Evolutionary conservation across 2,113 vertebrate species (phyloP), one percentile per base, ranked within the genome.

Genomic region (Apodemus speciosus): DNA sequence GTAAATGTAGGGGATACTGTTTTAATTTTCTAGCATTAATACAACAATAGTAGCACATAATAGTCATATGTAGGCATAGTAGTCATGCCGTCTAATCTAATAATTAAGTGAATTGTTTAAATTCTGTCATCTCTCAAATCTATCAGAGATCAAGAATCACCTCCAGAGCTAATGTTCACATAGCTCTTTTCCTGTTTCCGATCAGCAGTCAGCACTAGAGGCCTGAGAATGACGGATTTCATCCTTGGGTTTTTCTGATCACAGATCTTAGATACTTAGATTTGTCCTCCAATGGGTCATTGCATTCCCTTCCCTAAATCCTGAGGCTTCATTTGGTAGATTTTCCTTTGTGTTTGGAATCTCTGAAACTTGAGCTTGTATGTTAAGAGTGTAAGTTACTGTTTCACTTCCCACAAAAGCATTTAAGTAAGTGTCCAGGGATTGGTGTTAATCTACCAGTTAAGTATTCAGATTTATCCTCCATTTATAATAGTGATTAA

Each of bases 211-310:
- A 88, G 49, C 43, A 71, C 23, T 76, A 80, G 91, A 75, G 14
- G 32, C 30, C 18, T 49, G 2, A 21, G 10, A 3, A 21, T 91
- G 25, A 62, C 21, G 60, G 0, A 85, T 77, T 90, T 91, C 18
- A 62, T 89, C 85, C 86, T 89, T 89, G 66, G 6, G 38, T 73
- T 91, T 95, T 88, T 85, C 89, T 92, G 16, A 51, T 51, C 58
- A 81, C 53, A 88, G 56, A 92, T 75, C 32, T 91, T 93, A 32
- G 51, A 64, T 51, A n/a, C n/a, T 84, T 90, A n/a, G 21, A 32
- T 87, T 87, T 79, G 80, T 83, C 43, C 79, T 85, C 84, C 84
- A 81, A 80, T 11, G 35, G 8, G 10, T 85, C 20, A 66, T 93
- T 79, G 51, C 72, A 91, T 30, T 27, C 13, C 4, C 30, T 81